These are phyloP conservation scores for Colostygia pectinataria DNA, from an alignment of 2,888 invertebrate species.

Conservation along the genomic window DNA sequence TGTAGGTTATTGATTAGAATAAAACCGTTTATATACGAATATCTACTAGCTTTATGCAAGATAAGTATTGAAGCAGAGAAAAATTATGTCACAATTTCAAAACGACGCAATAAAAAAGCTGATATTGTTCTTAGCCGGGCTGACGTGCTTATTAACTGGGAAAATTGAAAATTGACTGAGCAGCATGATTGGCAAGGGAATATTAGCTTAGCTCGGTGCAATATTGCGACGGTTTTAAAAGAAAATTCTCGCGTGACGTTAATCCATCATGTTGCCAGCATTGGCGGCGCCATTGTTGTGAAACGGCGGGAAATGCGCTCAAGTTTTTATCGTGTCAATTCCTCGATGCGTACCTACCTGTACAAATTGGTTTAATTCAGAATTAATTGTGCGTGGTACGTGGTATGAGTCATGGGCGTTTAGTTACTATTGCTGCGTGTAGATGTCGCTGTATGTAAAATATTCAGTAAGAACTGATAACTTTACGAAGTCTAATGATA, in stretches of 20 bases:
- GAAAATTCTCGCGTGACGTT: conserved; percentile 68
- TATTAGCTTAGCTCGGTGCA: conserved; percentile 79
- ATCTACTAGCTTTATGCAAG: not conserved
- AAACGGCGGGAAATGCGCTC: conserved; percentile 39
- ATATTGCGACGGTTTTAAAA: conserved; percentile 67
- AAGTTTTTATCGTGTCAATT: conserved; percentile 33
- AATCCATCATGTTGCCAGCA: conserved; percentile 69
- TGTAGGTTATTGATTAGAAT: too few species aligned
- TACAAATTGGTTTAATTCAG: conserved; percentile 19
- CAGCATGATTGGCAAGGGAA: conserved; percentile 79
- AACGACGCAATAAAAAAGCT: conserved; percentile 51
- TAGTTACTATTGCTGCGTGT: conserved; percentile 6
- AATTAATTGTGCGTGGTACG: conserved; percentile 13
- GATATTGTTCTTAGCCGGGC: conserved; percentile 65
- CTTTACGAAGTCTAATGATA: too few species aligned
- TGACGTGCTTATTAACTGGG: conserved; percentile 79
- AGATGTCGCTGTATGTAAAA: conserved; percentile 16
- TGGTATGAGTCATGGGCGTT: conserved; percentile 4
- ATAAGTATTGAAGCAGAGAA: not conserved
- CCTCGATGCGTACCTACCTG: conserved; percentile 23
- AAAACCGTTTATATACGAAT: too few species aligned
- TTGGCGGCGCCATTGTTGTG: conserved; percentile 35
- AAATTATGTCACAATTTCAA: conserved; percentile 18
- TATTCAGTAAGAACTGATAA: too few species aligned
- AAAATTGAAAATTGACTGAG: conserved; percentile 80